phyloP scores from a whole-genome alignment of 2,888 invertebrate species.

The Allacma fusca region DNA sequence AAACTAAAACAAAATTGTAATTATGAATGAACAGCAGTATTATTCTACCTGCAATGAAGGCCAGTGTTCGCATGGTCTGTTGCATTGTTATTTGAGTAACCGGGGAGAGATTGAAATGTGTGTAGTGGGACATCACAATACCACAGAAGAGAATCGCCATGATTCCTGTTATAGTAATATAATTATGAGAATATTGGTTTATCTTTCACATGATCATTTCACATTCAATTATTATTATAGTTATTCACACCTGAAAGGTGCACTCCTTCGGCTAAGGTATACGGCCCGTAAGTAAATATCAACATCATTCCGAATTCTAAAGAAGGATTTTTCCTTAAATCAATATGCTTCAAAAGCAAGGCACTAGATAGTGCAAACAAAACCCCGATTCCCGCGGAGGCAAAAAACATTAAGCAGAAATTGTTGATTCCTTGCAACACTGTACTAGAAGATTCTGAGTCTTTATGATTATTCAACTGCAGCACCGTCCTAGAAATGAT shows the following conservation, averaged over 20 bases:
- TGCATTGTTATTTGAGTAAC: constrained; percentile 99
- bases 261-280: constrained; percentile 96
- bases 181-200: too few species aligned
- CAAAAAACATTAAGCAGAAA: constrained; percentile 98
- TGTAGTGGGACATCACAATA: constrained; percentile 99
- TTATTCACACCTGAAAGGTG: constrained; percentile 80
- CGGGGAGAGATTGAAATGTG: constrained; percentile 96
- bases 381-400: constrained; percentile 96
- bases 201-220: too few species aligned
- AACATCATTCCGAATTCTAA: constrained; percentile 98
- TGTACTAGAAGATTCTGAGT: constrained; percentile 75
- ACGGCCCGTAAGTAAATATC: constrained; percentile 97
- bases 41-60: constrained; percentile 80
- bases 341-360: constrained; percentile 90
- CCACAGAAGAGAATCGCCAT: constrained; percentile 99
- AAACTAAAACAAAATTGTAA: not conserved
- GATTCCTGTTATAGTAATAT: constrained; percentile 76
- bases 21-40: not conserved
- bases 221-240: too few species aligned
- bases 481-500: constrained; percentile 62
- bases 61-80: constrained; percentile 95
- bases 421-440: constrained; percentile 84
- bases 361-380: constrained; percentile 93
- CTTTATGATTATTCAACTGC: constrained; percentile 63
- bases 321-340: constrained; percentile 95